Percentiles rank a stretch among this genome's conserved stretches.
phyloP scores from a whole-genome alignment of 64 coral and sea anemone genomes.

The Montipora efflorescens region DNA sequence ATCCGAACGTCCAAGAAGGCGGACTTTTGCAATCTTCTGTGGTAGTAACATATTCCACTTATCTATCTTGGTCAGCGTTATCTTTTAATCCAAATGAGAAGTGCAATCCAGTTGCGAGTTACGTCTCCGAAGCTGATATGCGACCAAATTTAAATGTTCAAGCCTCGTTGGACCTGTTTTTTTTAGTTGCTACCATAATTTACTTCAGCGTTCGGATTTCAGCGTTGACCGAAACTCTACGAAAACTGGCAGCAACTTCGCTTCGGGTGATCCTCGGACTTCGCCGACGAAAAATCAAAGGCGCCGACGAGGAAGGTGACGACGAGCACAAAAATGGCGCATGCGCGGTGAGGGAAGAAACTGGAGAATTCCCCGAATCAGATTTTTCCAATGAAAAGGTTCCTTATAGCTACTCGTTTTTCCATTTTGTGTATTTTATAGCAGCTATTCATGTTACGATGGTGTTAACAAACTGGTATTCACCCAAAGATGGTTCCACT shows the following conservation, averaged over 20 bases:
- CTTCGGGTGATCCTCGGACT: constrained; percentile 53
- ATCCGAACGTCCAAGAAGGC: constrained; percentile 82
- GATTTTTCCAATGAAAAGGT: constrained; percentile 48
- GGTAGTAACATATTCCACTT: constrained; percentile 72
- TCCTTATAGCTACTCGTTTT: constrained; percentile 89
- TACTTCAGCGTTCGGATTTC: constrained; percentile 81
- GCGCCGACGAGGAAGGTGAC: constrained; percentile 3
- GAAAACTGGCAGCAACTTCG: constrained; percentile 41
- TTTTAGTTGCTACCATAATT: constrained; percentile 66
- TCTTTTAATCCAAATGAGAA: constrained; percentile 95
- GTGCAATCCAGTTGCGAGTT: constrained; percentile 89
- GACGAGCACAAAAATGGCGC: constrained; percentile 1
- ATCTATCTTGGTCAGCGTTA: constrained; percentile 86
- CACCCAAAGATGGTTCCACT: constrained; percentile 80
- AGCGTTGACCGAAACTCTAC: constrained; percentile 57
- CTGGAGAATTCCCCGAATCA: neutral
- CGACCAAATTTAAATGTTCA: constrained; percentile 91
- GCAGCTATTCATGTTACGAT: constrained; percentile 87
- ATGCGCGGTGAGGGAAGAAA: neutral
- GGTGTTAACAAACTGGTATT: constrained; percentile 97
- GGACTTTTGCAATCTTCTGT: constrained; percentile 82
- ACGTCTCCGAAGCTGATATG: constrained; percentile 94
- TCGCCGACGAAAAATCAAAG: constrained; percentile 3
- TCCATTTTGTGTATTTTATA: constrained; percentile 88
- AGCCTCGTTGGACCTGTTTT: constrained; percentile 81